These are phyloP conservation scores for Poicephalus gulielmi DNA, from an alignment of 2,113 vertebrate genomes.

Conservation along the genomic window DNA sequence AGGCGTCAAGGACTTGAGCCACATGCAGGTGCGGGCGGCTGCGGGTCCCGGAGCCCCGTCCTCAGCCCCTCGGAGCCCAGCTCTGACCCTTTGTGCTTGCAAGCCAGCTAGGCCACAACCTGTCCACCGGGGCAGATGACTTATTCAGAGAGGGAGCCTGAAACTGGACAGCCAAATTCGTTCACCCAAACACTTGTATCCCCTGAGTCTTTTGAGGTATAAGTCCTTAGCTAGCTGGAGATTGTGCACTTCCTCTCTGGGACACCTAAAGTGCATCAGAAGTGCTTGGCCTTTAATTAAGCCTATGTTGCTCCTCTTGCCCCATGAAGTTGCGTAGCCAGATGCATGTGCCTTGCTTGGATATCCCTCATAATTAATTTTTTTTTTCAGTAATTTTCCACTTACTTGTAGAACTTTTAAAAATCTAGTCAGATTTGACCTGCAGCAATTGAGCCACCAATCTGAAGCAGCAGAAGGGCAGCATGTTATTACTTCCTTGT, in stretches of 20 bases:
- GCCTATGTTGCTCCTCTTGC: neutral
- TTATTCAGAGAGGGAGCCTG: neutral
- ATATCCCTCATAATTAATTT: neutral
- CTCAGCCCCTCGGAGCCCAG: neutral
- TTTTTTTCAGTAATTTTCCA: neutral
- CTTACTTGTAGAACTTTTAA: neutral
- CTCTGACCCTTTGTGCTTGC: neutral
- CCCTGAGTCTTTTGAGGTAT: neutral
- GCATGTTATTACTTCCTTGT: neutral
- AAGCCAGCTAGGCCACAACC: neutral
- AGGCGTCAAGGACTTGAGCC: slow-evolving; percentile 86
- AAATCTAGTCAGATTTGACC: neutral
- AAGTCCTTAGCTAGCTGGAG: neutral
- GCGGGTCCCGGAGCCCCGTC: neutral
- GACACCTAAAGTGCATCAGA: neutral
- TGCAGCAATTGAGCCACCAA: neutral
- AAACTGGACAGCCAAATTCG: neutral
- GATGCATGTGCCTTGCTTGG: accelerated
- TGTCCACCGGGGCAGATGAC: accelerated
- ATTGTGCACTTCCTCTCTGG: neutral
- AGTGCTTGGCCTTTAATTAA: neutral
- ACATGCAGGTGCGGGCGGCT: slow-evolving; percentile 82
- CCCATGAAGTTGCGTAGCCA: neutral
- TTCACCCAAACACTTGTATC: neutral
- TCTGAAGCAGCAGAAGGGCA: neutral